Percentiles rank a stretch among this genome's conserved stretches.
These are phyloP conservation scores for Luehdorfia chinensis DNA, from an alignment of 1,140 invertebrate species.

Conservation along the genomic window DNA sequence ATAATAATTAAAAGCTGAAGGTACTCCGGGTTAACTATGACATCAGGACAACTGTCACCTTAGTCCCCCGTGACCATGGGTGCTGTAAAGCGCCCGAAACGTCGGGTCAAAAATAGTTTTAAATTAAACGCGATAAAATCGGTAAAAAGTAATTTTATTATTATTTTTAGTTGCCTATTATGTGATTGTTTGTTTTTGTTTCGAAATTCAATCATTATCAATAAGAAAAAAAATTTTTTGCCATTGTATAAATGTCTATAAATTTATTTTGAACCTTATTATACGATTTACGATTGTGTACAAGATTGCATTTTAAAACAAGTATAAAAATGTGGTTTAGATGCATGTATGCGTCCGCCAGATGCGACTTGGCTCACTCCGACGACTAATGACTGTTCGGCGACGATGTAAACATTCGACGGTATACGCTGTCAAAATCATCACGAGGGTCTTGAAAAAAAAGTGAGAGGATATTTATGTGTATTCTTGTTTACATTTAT, in stretches of 20 bases:
- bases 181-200: slow-evolving; percentile 17
- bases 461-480: slow-evolving; percentile 36
- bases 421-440: slow-evolving; percentile 55
- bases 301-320: too few species aligned
- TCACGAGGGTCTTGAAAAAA: slow-evolving; percentile 42
- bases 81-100: too few species aligned
- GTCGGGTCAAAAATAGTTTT: too few species aligned
- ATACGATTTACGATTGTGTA: not conserved
- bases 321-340: slow-evolving; percentile 4
- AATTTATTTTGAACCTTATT: slow-evolving; percentile 6
- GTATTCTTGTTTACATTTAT: slow-evolving; percentile 12
- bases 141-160: too few species aligned
- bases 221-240: slow-evolving; percentile 15
- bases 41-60: too few species aligned
- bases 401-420: slow-evolving; percentile 68
- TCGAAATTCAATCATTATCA: slow-evolving; percentile 49
- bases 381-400: slow-evolving; percentile 68
- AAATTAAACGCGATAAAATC: too few species aligned
- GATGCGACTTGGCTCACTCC: slow-evolving; percentile 33
- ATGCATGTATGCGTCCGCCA: slow-evolving; percentile 29
- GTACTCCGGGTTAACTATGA: too few species aligned
- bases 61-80: too few species aligned
- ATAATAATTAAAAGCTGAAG: too few species aligned
- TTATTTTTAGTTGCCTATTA: too few species aligned
- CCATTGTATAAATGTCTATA: not conserved